Percentiles rank a stretch among this genome's conserved stretches.
Conservation (phyloP, 2,797 vertebrate genomes). For the Myotis vivesi region DNA sequence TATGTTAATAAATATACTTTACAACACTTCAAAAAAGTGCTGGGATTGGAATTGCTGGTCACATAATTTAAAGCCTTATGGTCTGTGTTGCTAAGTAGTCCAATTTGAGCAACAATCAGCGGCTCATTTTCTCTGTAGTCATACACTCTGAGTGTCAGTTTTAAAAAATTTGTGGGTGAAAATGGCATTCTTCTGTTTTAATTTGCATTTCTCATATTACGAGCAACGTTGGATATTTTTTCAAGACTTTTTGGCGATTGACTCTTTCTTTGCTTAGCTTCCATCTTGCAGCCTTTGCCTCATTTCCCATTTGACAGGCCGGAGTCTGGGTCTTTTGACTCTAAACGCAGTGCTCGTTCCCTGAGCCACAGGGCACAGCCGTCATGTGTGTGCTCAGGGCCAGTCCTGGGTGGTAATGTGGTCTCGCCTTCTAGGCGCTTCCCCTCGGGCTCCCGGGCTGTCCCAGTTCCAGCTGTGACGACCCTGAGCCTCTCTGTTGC, state of each 20-base stretch:
- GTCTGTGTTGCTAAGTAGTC: not conserved
- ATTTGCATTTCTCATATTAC: constrained; percentile 4
- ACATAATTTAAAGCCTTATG: not conserved
- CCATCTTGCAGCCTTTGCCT: not conserved
- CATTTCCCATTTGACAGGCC: not conserved
- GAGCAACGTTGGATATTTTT: not conserved
- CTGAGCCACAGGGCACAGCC: not conserved
- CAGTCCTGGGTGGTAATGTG: not conserved
- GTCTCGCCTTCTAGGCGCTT: not conserved
- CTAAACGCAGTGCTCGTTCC: not conserved
- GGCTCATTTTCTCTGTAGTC: not conserved
- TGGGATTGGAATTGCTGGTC: not conserved
- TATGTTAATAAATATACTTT: not conserved
- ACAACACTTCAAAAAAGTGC: not conserved
- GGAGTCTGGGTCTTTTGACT: not conserved
- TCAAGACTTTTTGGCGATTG: not conserved
- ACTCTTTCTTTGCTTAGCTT: not conserved
- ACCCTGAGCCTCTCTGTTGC: not conserved
- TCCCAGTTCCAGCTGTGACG: not conserved
- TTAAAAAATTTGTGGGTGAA: not conserved
- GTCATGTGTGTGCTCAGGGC: not conserved
- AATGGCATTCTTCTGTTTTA: not conserved
- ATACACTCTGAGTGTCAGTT: not conserved
- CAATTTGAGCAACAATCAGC: not conserved
- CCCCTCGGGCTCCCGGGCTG: not conserved